A percentile compares a stretch with the other conserved stretches of the same genome.
These are phyloP conservation scores for Scarus forsteni DNA, from an alignment of 2,797 vertebrate species.

Conservation along the genomic window DNA sequence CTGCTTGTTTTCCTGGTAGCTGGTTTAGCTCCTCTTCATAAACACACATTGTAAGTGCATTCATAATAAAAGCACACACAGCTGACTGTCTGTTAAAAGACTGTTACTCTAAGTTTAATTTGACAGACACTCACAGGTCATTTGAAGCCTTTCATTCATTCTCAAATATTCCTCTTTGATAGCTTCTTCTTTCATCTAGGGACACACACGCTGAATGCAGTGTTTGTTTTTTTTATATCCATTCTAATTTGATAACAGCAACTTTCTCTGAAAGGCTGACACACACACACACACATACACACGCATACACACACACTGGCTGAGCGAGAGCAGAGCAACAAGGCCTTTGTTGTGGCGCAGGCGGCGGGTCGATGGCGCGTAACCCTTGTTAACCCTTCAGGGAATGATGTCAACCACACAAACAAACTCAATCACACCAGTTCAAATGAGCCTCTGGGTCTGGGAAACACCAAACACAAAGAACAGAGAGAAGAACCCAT, in stretches of 20 bases:
- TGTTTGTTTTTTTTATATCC: conserved; percentile 63
- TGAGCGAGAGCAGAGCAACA: conserved; percentile 39
- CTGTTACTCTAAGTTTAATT: conserved; percentile 26
- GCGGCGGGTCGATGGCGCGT: conserved; percentile 75
- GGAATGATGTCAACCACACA: conserved; percentile 86
- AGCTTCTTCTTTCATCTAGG: conserved; percentile 41
- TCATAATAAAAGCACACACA: conserved; percentile 2
- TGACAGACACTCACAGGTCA: neutral
- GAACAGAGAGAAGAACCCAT: conserved; percentile 69
- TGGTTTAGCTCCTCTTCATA: neutral
- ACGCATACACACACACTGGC: conserved; percentile 17
- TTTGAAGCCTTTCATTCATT: conserved; percentile 36
- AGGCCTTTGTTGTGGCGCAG: conserved; percentile 77
- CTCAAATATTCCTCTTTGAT: conserved; percentile 38
- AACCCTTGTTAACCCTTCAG: conserved; percentile 86
- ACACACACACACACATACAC: conserved; percentile 23
- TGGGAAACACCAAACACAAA: conserved; percentile 79
- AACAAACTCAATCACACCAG: conserved; percentile 87
- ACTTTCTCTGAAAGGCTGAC: conserved; percentile 64
- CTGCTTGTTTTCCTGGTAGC: neutral
- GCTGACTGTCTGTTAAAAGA: neutral
- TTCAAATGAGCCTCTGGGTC: conserved; percentile 82
- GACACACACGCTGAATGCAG: conserved; percentile 21
- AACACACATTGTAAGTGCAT: neutral
- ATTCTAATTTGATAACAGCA: conserved; percentile 68